These are phyloP conservation scores for Nesoenas mayeri DNA, from an alignment of 2,113 vertebrate genomes.

Conservation along the genomic window DNA sequence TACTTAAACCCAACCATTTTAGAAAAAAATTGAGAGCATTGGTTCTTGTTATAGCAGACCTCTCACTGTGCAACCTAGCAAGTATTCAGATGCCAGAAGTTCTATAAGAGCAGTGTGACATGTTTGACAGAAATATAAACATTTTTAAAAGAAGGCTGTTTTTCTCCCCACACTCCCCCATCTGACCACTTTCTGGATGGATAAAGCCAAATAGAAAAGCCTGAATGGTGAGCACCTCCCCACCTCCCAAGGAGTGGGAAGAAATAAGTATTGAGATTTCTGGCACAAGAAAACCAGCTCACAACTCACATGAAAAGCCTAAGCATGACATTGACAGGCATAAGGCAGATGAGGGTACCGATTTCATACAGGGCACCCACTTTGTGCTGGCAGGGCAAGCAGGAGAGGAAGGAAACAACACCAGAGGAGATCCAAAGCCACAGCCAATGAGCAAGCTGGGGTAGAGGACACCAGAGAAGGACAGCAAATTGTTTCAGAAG, in stretches of 20 bases:
- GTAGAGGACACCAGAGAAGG: not conserved
- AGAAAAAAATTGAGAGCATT: not conserved
- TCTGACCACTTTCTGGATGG: not conserved
- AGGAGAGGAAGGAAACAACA: not conserved
- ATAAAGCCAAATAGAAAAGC: not conserved
- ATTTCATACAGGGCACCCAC: not conserved
- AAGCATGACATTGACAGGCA: accelerated
- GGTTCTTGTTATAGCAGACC: not conserved
- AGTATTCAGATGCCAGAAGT: not conserved
- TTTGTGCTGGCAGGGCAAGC: not conserved
- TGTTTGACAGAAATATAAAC: not conserved
- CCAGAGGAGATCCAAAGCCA: not conserved
- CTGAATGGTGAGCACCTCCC: not conserved
- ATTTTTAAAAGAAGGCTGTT: not conserved
- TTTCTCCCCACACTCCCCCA: not conserved
- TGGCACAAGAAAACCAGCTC: not conserved
- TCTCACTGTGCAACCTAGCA: not conserved
- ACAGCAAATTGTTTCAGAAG: not conserved
- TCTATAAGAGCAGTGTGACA: not conserved
- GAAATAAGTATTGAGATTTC: not conserved
- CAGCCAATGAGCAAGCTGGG: not conserved
- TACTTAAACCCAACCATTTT: not conserved
- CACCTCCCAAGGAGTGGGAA: accelerated
- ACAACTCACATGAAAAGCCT: not conserved
- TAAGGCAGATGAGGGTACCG: not conserved